Evolutionary conservation across 2,113 vertebrate species (phyloP).

Genomic region (Actenoides lindsayi): DNA sequence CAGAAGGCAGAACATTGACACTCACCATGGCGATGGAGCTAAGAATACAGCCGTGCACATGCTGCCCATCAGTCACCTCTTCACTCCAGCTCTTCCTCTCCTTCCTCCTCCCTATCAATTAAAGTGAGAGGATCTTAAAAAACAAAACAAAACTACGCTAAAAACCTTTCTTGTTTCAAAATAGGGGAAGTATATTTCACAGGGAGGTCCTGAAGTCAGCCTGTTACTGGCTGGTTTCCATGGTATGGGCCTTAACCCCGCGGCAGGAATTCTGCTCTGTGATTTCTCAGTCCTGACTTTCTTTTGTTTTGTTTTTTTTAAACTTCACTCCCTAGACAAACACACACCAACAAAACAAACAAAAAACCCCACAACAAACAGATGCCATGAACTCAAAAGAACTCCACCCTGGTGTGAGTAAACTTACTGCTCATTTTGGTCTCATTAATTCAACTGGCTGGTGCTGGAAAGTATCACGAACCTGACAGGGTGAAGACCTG

Average conservation of each 20-base stretch:
- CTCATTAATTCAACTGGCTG: accelerated
- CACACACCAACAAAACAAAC: neutral
- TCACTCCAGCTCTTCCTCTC: neutral
- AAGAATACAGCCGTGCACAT: accelerated
- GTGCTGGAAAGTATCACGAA: neutral
- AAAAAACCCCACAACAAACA: too few relatives aligned
- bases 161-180: neutral
- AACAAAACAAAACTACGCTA: neutral
- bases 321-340: too few relatives aligned
- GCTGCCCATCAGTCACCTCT: neutral
- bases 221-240: neutral
- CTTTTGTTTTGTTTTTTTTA: too few relatives aligned
- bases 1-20: accelerated
- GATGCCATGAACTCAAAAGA: neutral
- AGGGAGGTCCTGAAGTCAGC: neutral
- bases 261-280: neutral
- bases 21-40: neutral
- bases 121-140: neutral
- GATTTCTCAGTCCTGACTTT: neutral
- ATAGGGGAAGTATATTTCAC: neutral
- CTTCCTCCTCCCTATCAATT: neutral
- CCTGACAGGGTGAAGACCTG: neutral
- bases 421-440: neutral
- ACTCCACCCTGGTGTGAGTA: accelerated
- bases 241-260: neutral